Evolutionary conservation across 2,113 vertebrate genomes (phyloP), one percentile per base, ranked within the genome.

Genomic region (Coregonus clupeaformis): DNA sequence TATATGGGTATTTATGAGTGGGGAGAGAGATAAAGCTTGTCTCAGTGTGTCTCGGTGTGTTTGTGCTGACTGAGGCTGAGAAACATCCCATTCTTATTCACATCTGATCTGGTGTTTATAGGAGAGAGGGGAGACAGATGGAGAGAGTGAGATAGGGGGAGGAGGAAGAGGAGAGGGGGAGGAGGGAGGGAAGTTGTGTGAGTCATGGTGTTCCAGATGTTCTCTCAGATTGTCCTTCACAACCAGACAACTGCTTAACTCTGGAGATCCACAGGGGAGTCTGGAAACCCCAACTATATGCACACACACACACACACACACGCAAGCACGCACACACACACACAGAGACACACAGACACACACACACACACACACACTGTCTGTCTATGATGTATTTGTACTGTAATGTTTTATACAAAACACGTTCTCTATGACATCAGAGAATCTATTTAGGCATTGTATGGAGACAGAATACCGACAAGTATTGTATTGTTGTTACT

Each of bases 21-120:
- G 9, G 11, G 9, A 42, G 36, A 11, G 7, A 42, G 36, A 42
- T 42, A 42, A 42, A 42, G 11, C 36, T 2, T 42, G 9, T 42
- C 9, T 42, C 9, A 11, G 9, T 36, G 36, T 36, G 36, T 36
- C 36, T 36, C 7, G 9, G 36, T 36, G 36, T 36, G 36, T 9
- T 36, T 36, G 2, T 62, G n/a, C 59, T 62, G 76, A 74, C 86
- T 74, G 68, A 52, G 71, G 70, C 84, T 77, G 27, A 3, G 18
- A 14, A 75, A 16, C 77, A 87, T 89, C 77, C 66, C 80, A 89
- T 85, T 83, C 83, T 84, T 74, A 84, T 73, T 78, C 79, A 77
- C 71, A 76, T 71, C 78, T 73, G 73, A 74, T 30, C 74, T 24
- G 16, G 29, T 68, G 63, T 55, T 76, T 25, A 36, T 60, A 0